Base-by-base conservation (phyloP, 1,140 invertebrate genomes). In the Lethocerus indicus region DNA sequence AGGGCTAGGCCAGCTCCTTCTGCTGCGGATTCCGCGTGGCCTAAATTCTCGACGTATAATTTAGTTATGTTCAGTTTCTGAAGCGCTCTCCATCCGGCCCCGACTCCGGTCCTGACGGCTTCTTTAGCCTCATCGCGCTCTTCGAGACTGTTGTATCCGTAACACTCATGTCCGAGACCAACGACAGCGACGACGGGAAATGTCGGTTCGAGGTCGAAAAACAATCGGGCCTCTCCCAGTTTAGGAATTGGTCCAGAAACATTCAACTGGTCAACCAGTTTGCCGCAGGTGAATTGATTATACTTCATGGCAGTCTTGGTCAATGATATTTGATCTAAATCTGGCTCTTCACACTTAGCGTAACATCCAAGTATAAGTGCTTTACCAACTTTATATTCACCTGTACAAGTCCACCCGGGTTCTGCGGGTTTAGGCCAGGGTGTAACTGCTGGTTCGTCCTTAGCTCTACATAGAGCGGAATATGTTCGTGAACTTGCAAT, bases 1-100 rank as follows among this genome's bases (percentile, higher is more conserved):
- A 76, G 59, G 32, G 68, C 67, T 27, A 89, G 64, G 24, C 65
- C 57, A 32, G 74, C 72, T 3, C 81, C 83, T 64, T 88, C 84
- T 2, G 83, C 83, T 3, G 81, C 74, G 24, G 79, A 76, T 63
- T 83, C 78, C 3, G 81, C 71, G 63, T 83, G 72, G 1, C 72
- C 75, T 58, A 83, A 76, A 37, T 71, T 69, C 60, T 87, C 84
- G 1, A 88, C 62, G 7, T 66, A 63, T 39, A 87, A 77, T 28
- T 75, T 64, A 53, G 71, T 72, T 1, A 83, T 71, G n/a, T 76
- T 75, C 12, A 67, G 62, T 3, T 67, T 61, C 50, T 72, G 63
- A 45, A 83, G 56, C n/a, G 68, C 65, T 52, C 64, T 67, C 40
- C 73, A 74, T 28, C 75, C 74, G 57, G 79, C 75, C 13, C 82